Base-by-base conservation (phyloP, 2,113 vertebrate species). In the Pheucticus melanocephalus region DNA sequence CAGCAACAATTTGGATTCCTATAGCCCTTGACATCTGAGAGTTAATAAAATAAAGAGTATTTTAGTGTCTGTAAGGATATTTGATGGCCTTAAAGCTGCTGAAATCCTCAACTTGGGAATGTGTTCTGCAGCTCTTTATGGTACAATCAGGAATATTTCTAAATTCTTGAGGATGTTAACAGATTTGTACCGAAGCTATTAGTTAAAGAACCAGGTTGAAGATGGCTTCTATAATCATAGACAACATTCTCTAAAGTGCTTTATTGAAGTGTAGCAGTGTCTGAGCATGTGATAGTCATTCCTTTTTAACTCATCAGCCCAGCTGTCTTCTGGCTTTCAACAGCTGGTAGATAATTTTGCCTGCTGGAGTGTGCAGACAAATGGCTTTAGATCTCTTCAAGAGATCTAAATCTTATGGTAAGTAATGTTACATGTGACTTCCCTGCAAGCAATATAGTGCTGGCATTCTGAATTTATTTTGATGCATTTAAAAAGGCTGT, bases 201-300 rank as follows among this genome's bases (percentile, higher is more conserved):
- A 45, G 22, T 51, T 83, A 11, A 37, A 85, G 39, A 86, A 47
- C 5, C 20, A 47, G 13, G 27, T 54, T 77, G 64, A 70, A 69
- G 63, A 59, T 78, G 45, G 15, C 33, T 65, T 57, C 37, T 31
- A 4, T 24, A 57, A 35, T 35, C 63, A 39, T 6, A 73, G 45
- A 1, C 2, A 21, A 6, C 86, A 39, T 78, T 70, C 69, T 57
- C 89, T 88, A 35, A 77, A 94, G 70, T 0, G 0, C 77, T 90
- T 79, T 69, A 75, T 9, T 90, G 70, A 95, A 94, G 51, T 65
- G 33, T 76, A 81, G 54, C 50, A 89, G 25, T 70, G 44, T 75
- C 47, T 76, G 60, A 90, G 44, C 92, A 83, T 95, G 95, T 96
- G 96, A 95, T 85, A 68, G 61, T 97, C 95, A 91, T 92, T 95